phyloP scores from a whole-genome alignment of 1,140 invertebrate genomes.

The Drosophila eugracilis region DNA sequence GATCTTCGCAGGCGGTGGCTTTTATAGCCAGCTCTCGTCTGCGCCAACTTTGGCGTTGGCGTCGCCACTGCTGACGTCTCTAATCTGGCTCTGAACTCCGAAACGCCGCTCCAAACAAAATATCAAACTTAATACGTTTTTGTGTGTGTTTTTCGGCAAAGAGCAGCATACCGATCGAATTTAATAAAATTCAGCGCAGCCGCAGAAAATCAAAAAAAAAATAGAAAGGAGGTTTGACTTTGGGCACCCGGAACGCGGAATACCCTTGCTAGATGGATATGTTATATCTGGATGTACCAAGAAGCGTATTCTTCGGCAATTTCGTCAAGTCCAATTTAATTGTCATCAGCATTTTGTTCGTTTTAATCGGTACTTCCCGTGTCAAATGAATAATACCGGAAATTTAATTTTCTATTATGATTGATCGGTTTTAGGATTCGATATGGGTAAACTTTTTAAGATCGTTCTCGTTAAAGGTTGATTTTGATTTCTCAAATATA shows the following conservation, averaged over 20 bases:
- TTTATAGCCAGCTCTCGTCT: constrained; percentile 52
- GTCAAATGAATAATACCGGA: neutral
- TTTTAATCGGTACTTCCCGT: neutral
- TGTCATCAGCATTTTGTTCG: neutral
- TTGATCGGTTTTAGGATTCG: constrained; percentile 1
- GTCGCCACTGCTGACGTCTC: constrained; percentile 50
- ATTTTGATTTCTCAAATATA: neutral
- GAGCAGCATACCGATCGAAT: constrained; percentile 55
- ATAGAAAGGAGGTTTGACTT: constrained; percentile 24
- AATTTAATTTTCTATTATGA: constrained; percentile 1
- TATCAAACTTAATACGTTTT: constrained; percentile 65
- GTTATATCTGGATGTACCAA: neutral
- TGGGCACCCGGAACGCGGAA: constrained; percentile 1
- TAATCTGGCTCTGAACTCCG: constrained; percentile 67
- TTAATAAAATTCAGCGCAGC: constrained; percentile 51
- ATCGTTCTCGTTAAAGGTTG: no score
- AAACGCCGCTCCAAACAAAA: constrained; percentile 56
- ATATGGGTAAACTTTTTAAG: neutral
- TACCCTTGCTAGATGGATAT: constrained; percentile 9
- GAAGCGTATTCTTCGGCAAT: neutral
- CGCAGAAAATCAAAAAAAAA: constrained; percentile 34
- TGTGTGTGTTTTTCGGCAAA: constrained; percentile 48
- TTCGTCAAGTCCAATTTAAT: neutral
- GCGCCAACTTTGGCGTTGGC: constrained; percentile 39
- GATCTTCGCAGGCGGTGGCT: constrained; percentile 52